phyloP scores from a whole-genome alignment of 2,797 vertebrate species.

The Eupleurogrammus muticus region DNA sequence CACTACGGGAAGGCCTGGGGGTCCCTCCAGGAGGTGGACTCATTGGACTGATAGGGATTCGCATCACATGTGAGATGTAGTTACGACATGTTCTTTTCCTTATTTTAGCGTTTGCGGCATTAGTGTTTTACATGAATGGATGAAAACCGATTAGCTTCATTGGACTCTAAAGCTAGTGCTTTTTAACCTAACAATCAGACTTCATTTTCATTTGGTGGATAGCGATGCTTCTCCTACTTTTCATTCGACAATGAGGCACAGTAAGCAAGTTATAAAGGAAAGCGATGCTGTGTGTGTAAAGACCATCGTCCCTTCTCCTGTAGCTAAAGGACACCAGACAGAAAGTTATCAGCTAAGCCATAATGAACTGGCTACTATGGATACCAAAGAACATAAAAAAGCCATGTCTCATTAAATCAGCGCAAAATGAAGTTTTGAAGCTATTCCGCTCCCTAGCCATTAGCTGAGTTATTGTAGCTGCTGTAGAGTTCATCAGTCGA shows the following conservation, averaged over 20 bases:
- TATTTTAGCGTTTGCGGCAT: not conserved
- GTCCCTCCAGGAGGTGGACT: not conserved
- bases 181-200: not conserved
- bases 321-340: not conserved
- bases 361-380: not conserved
- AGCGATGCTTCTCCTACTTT: not conserved
- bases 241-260: not conserved
- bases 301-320: not conserved
- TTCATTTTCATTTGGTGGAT: not conserved
- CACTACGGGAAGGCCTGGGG: constrained; percentile 23
- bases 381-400: not conserved
- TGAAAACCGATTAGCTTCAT: constrained; percentile 6
- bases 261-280: not conserved
- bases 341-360: not conserved
- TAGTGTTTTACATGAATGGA: not conserved
- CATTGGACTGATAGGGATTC: constrained; percentile 3
- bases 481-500: not conserved
- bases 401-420: not conserved
- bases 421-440: not conserved
- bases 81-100: not conserved
- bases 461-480: no score
- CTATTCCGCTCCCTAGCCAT: not conserved
- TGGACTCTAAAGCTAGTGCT: not conserved
- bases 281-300: not conserved
- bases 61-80: not conserved